Evolutionary conservation across 2,888 invertebrate genomes (phyloP).

Genomic region (Ophion ventricosus): DNA sequence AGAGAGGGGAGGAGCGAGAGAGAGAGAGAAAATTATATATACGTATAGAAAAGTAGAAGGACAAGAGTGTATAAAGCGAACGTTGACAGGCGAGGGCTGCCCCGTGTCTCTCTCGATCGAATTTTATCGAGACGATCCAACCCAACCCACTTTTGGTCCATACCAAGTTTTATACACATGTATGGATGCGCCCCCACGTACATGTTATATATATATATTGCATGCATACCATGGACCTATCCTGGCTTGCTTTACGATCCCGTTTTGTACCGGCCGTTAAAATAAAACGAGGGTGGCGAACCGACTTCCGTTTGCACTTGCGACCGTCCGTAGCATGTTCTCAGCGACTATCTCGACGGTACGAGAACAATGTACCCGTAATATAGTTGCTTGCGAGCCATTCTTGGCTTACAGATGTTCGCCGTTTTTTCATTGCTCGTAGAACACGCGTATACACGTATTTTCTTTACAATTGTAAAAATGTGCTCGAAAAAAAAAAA

Average conservation of each 20-base stretch:
- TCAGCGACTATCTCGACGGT: constrained; percentile 16
- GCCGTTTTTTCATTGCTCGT: too few relatives aligned
- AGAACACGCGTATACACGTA: too few relatives aligned
- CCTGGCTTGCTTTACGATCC: constrained; percentile 52
- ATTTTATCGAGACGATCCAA: constrained; percentile 62
- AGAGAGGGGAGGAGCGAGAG: too few relatives aligned
- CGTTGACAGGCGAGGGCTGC: constrained; percentile 30
- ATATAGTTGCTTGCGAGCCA: not conserved
- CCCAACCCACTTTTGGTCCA: constrained; percentile 10
- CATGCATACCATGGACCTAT: constrained; percentile 10
- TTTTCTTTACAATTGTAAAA: too few relatives aligned
- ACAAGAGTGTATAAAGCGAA: constrained; percentile 21
- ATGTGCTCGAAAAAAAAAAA: too few relatives aligned
- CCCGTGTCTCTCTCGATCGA: constrained; percentile 58
- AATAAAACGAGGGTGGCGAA: constrained; percentile 54
- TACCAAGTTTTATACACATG: not conserved
- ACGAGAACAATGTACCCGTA: not conserved
- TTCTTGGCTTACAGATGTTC: too few relatives aligned
- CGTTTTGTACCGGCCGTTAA: constrained; percentile 56
- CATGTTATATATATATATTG: constrained; percentile 5
- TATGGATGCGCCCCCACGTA: not conserved
- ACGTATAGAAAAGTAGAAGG: too few relatives aligned
- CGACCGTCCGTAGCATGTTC: constrained; percentile 49
- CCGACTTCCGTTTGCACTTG: constrained; percentile 54
- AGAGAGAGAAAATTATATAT: too few relatives aligned